A percentile compares a stretch with the other conserved stretches of the same genome.
Evolutionary conservation across 1,140 invertebrate genomes (phyloP).

Genomic region (Euglossa dilemma): DNA sequence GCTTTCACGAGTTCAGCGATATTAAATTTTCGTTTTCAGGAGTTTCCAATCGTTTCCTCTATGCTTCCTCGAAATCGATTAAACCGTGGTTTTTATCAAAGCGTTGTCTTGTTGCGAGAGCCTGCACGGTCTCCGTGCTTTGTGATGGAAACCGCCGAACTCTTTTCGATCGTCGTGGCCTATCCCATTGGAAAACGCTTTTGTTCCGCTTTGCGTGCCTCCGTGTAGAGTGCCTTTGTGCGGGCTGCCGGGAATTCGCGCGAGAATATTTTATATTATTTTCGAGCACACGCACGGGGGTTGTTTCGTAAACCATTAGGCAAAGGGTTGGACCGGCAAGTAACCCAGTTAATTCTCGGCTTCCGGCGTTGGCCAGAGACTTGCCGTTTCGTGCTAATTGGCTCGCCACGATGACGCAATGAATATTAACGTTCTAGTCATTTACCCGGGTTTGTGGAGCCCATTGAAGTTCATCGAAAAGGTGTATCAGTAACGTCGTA

Average conservation of each 20-base stretch:
- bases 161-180: not conserved
- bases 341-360: conserved; percentile 45
- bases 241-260: not conserved
- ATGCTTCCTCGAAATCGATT: not conserved
- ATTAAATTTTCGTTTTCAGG: not conserved
- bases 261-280: conserved; percentile 17
- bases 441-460: conserved; percentile 23
- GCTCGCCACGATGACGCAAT: conserved; percentile 46
- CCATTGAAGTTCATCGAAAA: conserved; percentile 35
- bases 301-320: conserved; percentile 32
- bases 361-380: conserved; percentile 36
- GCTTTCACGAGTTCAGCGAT: too few relatives aligned
- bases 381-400: conserved; percentile 44
- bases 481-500: not conserved
- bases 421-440: conserved; percentile 48
- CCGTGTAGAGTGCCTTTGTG: not conserved
- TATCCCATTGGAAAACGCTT: not conserved
- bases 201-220: not conserved
- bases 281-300: not conserved
- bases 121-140: not conserved
- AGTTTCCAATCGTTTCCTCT: not conserved
- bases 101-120: not conserved
- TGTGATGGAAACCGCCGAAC: not conserved
- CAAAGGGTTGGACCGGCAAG: conserved; percentile 12
- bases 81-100: not conserved